Conservation (phyloP, 2,797 vertebrate species). For the Trachops cirrhosus region DNA sequence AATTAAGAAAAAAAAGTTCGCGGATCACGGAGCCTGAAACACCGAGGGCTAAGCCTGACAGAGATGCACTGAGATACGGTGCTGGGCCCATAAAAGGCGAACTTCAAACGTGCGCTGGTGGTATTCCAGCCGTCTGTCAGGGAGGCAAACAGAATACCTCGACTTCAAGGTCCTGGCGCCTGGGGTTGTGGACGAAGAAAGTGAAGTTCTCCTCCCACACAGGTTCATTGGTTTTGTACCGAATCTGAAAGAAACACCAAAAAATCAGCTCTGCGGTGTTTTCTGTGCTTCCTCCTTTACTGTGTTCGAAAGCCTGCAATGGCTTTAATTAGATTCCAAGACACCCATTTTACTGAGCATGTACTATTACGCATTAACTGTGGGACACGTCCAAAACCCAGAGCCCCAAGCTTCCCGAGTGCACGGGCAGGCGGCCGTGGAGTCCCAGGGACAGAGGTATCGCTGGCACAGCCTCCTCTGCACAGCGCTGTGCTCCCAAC, state of each 20-base stretch:
- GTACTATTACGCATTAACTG: not conserved
- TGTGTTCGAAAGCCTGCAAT: not conserved
- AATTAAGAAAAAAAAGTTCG: not conserved
- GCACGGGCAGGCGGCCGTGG: no score
- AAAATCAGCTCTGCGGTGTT: not conserved
- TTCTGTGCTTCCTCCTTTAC: not conserved
- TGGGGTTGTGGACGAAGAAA: slow-evolving; percentile 96
- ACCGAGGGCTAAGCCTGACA: not conserved
- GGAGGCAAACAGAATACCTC: slow-evolving; percentile 86
- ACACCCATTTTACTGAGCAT: not conserved
- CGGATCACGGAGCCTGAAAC: not conserved
- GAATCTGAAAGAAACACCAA: slow-evolving; percentile 83
- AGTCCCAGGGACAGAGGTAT: not conserved
- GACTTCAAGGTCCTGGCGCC: slow-evolving; percentile 90
- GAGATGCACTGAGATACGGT: not conserved
- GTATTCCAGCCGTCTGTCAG: not conserved
- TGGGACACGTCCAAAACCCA: not conserved
- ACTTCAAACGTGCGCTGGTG: not conserved
- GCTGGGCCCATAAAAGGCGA: not conserved
- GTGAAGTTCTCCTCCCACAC: slow-evolving; percentile 97
- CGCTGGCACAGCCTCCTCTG: not conserved
- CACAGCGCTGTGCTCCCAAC: not conserved
- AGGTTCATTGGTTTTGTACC: slow-evolving; percentile 94
- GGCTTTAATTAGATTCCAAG: not conserved
- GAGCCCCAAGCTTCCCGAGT: not conserved